phyloP scores from a whole-genome alignment of 1,140 invertebrate species.

The Aleiodes sp. region DNA sequence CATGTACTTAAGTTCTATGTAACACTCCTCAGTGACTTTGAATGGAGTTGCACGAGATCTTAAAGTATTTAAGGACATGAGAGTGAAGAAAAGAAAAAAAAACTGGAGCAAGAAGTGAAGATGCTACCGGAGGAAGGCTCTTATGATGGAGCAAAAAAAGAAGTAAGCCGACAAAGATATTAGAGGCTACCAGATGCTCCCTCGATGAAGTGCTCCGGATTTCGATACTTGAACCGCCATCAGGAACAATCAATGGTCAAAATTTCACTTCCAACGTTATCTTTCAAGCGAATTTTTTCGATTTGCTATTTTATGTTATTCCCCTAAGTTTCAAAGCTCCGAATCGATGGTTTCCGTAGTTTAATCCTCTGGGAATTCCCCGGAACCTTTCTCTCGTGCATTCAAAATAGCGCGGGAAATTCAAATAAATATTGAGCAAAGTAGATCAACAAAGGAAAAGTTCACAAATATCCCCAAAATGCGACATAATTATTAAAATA shows the following conservation, averaged over 20 bases:
- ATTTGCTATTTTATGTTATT: no score
- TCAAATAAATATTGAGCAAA: no score
- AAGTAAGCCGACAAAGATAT: slow-evolving; percentile 49
- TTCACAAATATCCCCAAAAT: no score
- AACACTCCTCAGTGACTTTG: not conserved
- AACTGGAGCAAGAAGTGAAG: slow-evolving; percentile 28
- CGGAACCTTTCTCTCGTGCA: not conserved
- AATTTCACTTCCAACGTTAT: not conserved
- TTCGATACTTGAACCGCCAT: not conserved
- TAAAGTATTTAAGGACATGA: not conserved
- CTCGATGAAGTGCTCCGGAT: slow-evolving; percentile 18
- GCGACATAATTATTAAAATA: no score
- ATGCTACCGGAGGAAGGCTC: slow-evolving; percentile 40
- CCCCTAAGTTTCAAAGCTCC: not conserved
- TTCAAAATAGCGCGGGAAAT: no score
- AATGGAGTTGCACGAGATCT: not conserved
- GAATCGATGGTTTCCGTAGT: not conserved
- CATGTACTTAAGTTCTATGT: not conserved
- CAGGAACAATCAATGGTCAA: not conserved
- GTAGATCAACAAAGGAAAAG: no score
- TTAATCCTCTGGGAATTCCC: not conserved
- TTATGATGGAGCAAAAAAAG: slow-evolving; percentile 44
- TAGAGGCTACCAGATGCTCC: slow-evolving; percentile 31
- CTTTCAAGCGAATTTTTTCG: no score
- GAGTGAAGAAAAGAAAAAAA: no score